Evolutionary conservation across 2,113 vertebrate species (phyloP).

Genomic region (Thunnus maccoyii): DNA sequence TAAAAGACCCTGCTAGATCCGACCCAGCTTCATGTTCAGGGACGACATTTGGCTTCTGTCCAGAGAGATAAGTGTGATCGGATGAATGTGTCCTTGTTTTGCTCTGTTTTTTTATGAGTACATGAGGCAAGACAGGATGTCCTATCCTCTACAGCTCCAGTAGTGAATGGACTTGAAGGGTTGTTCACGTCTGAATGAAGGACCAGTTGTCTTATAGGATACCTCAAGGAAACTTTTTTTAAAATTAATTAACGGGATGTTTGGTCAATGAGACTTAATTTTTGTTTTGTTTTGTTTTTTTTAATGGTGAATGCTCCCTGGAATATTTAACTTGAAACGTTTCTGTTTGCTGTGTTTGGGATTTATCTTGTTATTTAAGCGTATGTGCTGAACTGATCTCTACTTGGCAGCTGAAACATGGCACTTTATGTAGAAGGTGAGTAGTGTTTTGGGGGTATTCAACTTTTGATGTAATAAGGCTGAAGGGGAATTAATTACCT

Average conservation of each 20-base stretch:
- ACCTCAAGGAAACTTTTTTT: slow-evolving; percentile 33
- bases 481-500: no score
- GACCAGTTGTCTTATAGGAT: background rate
- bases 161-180: slow-evolving; percentile 26
- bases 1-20: slow-evolving; percentile 1
- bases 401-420: slow-evolving; percentile 68
- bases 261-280: slow-evolving; percentile 4
- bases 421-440: slow-evolving; percentile 80
- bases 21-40: background rate
- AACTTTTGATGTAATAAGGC: background rate
- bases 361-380: slow-evolving; percentile 10
- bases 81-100: slow-evolving; percentile 1
- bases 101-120: background rate
- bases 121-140: slow-evolving; percentile 14
- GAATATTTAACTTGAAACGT: background rate
- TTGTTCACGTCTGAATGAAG: slow-evolving; percentile 23
- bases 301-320: background rate
- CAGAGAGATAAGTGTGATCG: slow-evolving; percentile 18
- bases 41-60: slow-evolving; percentile 20
- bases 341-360: background rate
- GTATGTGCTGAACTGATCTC: slow-evolving; percentile 3
- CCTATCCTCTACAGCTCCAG: background rate
- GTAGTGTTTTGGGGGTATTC: slow-evolving; percentile 27
- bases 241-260: slow-evolving; percentile 15
- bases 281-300: background rate